Percentiles rank a stretch among this genome's conserved stretches.
Evolutionary conservation across 2,113 vertebrate genomes (phyloP).

Genomic region (Tympanuchus pallidicinctus): DNA sequence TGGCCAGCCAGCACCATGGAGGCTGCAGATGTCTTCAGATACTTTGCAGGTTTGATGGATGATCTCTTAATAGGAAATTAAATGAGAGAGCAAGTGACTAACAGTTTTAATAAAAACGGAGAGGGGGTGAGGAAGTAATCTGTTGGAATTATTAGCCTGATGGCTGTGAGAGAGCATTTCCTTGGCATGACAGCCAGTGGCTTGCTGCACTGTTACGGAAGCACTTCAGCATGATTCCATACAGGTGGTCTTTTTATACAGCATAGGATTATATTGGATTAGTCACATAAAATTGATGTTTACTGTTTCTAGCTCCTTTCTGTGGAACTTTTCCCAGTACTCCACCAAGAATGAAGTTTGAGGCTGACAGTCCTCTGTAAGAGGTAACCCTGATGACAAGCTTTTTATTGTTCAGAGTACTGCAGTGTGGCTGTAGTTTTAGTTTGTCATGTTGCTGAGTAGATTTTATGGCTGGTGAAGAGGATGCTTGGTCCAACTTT

Average conservation of each 20-base stretch:
- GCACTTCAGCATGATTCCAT: constrained; percentile 2
- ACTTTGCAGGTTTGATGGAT: neutral
- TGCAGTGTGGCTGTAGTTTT: neutral
- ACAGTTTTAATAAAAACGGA: neutral
- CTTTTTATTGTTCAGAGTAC: neutral
- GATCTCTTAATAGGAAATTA: constrained; percentile 3
- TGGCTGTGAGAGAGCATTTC: neutral
- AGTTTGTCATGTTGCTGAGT: neutral
- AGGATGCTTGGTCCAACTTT: neutral
- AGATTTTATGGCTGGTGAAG: neutral
- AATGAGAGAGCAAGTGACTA: neutral
- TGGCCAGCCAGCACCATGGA: rapidly evolving
- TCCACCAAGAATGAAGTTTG: neutral
- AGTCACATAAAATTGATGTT: constrained; percentile 60
- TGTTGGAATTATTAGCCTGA: neutral
- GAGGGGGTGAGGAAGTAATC: neutral
- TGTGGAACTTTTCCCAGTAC: constrained; percentile 6
- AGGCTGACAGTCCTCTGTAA: neutral
- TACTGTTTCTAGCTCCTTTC: constrained; percentile 14
- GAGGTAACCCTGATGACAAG: neutral
- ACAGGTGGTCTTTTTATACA: constrained; percentile 45
- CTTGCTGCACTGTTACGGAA: constrained; percentile 23
- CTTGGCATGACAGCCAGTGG: neutral
- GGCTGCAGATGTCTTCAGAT: neutral
- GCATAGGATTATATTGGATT: constrained; percentile 58